A percentile compares a stretch with the other conserved stretches of the same genome.
phyloP scores from a whole-genome alignment of 1,140 invertebrate genomes.

The Hetaerina americana region DNA sequence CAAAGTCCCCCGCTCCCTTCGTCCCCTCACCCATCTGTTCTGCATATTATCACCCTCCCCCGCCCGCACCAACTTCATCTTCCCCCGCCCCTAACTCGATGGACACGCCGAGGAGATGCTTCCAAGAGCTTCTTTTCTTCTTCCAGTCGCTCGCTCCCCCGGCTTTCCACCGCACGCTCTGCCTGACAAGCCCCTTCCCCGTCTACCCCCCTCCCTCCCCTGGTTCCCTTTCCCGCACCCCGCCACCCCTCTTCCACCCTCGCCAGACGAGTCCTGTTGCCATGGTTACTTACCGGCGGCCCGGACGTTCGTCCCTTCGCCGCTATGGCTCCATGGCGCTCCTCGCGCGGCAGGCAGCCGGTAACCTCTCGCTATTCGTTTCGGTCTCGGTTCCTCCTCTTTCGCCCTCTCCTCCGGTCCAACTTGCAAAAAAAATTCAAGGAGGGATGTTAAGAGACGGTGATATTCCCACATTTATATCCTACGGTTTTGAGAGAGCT shows the following conservation, averaged over 20 bases:
- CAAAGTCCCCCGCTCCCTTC: background rate
- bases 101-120: background rate
- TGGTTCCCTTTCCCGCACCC: background rate
- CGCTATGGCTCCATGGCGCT: background rate
- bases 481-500: no score
- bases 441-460: no score
- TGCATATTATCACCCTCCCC: background rate
- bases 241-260: background rate
- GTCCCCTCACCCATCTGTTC: background rate
- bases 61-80: background rate
- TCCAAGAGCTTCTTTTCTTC: no score
- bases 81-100: background rate
- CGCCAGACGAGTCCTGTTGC: background rate
- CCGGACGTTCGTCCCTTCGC: background rate
- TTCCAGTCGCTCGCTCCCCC: no score
- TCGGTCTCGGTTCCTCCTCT: no score
- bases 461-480: no score
- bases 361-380: background rate
- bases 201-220: background rate
- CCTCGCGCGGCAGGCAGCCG: background rate
- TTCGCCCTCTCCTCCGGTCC: no score
- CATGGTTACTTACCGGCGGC: background rate
- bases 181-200: no score
- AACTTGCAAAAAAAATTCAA: no score
- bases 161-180: no score